phyloP scores from a whole-genome alignment of 2,888 invertebrate species.

The Chironomus riparius region DNA sequence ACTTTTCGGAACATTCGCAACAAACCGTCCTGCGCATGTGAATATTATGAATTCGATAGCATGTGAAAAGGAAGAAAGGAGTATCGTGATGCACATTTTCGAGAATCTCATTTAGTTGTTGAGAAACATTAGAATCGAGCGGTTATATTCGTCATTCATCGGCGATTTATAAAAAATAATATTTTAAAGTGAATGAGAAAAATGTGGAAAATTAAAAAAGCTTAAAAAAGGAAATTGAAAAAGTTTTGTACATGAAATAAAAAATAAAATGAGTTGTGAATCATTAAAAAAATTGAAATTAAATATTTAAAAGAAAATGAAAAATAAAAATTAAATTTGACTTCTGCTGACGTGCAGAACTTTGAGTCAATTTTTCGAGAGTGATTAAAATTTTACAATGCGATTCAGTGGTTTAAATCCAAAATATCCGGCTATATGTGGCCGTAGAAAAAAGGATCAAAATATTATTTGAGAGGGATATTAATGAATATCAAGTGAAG shows the following conservation, averaged over 20 bases:
- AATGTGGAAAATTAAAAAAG: background rate
- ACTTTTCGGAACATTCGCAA: background rate
- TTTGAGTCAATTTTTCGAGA: no score
- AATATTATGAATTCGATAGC: background rate
- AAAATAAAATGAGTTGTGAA: background rate
- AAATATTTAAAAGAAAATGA: background rate
- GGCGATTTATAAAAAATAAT: background rate
- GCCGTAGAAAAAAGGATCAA: background rate
- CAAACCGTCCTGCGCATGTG: background rate
- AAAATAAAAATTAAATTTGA: background rate
- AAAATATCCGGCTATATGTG: no score
- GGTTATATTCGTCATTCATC: background rate
- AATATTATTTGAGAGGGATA: background rate
- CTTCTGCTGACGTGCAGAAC: no score
- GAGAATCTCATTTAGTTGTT: slow-evolving; percentile 11
- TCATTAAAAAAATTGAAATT: background rate
- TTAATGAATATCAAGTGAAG: no score
- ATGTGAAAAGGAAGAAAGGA: background rate
- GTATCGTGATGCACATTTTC: background rate
- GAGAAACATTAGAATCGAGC: slow-evolving; percentile 3
- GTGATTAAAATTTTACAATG: no score
- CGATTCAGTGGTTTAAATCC: no score
- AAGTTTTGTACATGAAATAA: background rate
- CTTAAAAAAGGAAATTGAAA: background rate
- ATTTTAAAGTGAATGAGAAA: background rate